Conservation (phyloP, 1,140 invertebrate genomes). For the Thalassaphorura encarpata region DNA sequence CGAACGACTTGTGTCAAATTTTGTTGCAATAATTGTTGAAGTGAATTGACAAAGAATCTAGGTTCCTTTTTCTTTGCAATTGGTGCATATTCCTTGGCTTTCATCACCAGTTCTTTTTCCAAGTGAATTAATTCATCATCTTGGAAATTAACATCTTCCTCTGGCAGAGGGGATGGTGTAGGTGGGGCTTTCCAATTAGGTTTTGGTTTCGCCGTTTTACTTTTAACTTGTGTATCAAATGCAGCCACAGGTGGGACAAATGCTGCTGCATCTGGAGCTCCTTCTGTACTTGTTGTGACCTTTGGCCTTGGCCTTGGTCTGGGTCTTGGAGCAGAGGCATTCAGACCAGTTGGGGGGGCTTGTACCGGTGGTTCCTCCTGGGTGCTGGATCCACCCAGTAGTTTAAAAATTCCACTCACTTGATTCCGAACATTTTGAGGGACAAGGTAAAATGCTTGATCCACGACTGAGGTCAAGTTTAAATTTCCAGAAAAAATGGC, state of each 20-base stretch:
- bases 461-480: slow-evolving; percentile 26
- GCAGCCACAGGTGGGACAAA: background rate
- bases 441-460: slow-evolving; percentile 26
- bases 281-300: background rate
- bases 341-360: background rate
- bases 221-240: background rate
- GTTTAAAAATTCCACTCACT: slow-evolving; percentile 24
- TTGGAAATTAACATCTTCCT: background rate
- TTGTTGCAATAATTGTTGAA: slow-evolving; percentile 15
- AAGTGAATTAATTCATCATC: slow-evolving; percentile 23
- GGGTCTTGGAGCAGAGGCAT: background rate
- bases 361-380: background rate
- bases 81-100: slow-evolving; percentile 18
- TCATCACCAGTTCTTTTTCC: slow-evolving; percentile 17
- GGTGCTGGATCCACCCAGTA: slow-evolving; percentile 15
- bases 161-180: background rate
- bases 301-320: background rate
- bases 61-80: slow-evolving; percentile 21
- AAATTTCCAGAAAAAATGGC: slow-evolving; percentile 32
- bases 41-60: slow-evolving; percentile 10
- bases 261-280: background rate
- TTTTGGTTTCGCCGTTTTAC: background rate
- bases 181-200: background rate
- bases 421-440: slow-evolving; percentile 25
- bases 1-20: slow-evolving; percentile 24